A percentile compares a stretch with the other conserved stretches of the same genome.
phyloP scores from a whole-genome alignment of 2,797 vertebrate species.

The Lates japonicus region DNA sequence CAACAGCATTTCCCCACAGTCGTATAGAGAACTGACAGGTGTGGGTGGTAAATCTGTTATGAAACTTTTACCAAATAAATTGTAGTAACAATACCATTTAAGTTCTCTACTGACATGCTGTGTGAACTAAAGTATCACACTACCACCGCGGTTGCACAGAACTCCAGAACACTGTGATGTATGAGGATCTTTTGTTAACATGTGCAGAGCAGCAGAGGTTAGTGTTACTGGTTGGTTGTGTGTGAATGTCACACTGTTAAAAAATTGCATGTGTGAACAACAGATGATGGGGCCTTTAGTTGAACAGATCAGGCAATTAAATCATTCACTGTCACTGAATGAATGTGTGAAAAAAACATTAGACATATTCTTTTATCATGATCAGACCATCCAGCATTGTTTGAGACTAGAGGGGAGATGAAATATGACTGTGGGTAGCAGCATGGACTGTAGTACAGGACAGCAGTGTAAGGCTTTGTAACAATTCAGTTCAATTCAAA shows the following conservation, averaged over 20 bases:
- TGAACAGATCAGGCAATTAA: not conserved
- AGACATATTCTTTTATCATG: constrained; percentile 15
- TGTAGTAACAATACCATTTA: not conserved
- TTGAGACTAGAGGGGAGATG: not conserved
- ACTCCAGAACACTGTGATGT: not conserved
- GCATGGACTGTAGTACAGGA: not conserved
- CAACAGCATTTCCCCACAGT: too few relatives aligned
- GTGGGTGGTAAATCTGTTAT: too few relatives aligned
- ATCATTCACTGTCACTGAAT: not conserved
- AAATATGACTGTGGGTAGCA: constrained; percentile 1
- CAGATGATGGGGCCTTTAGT: not conserved
- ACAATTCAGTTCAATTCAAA: too few relatives aligned
- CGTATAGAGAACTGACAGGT: too few relatives aligned
- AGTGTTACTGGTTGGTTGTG: constrained; percentile 9
- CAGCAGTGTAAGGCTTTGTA: not conserved
- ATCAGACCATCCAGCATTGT: not conserved
- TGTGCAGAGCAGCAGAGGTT: constrained; percentile 6
- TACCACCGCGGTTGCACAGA: not conserved
- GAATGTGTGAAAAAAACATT: not conserved
- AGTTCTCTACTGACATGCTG: not conserved
- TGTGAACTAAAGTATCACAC: constrained; percentile 1
- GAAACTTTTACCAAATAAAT: too few relatives aligned
- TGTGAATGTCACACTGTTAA: constrained; percentile 19
- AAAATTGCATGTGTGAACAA: not conserved
- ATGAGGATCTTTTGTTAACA: constrained; percentile 21